A percentile compares a stretch with the other conserved stretches of the same genome.
phyloP scores from a whole-genome alignment of 2,113 vertebrate species.

The Grus americana region DNA sequence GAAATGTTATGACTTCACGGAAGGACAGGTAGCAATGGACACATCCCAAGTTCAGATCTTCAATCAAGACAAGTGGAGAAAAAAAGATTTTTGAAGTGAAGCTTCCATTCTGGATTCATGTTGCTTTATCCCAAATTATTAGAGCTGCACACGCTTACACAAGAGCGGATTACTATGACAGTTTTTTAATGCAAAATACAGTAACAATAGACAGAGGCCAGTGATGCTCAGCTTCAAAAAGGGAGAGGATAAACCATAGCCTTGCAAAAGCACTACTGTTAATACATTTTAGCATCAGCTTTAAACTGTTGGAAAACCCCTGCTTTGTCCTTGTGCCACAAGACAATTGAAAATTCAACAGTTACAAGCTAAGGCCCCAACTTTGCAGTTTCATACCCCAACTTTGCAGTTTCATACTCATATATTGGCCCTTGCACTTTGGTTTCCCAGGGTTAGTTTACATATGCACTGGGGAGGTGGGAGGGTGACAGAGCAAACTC shows the following conservation, averaged over 20 bases:
- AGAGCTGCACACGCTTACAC: background rate
- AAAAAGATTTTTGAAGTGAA: background rate
- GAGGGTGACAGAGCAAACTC: background rate
- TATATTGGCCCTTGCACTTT: background rate
- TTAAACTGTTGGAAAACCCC: background rate
- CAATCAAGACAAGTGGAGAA: background rate
- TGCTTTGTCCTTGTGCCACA: background rate
- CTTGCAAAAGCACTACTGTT: background rate
- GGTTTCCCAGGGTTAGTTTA: background rate
- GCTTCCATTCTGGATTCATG: background rate
- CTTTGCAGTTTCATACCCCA: background rate
- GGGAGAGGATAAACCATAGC: background rate
- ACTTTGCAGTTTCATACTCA: rapidly evolving
- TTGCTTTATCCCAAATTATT: background rate
- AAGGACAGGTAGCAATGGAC: background rate
- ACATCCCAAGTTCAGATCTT: background rate
- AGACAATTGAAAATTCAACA: background rate
- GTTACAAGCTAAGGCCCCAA: background rate
- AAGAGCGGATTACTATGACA: background rate
- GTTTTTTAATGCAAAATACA: background rate
- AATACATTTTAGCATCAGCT: background rate
- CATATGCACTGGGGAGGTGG: background rate
- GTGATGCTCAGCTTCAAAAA: background rate
- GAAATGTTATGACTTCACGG: slow-evolving; percentile 23
- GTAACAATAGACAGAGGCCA: background rate